phyloP scores from a whole-genome alignment of 2,797 vertebrate species.

The Periophthalmus magnuspinnatus region DNA sequence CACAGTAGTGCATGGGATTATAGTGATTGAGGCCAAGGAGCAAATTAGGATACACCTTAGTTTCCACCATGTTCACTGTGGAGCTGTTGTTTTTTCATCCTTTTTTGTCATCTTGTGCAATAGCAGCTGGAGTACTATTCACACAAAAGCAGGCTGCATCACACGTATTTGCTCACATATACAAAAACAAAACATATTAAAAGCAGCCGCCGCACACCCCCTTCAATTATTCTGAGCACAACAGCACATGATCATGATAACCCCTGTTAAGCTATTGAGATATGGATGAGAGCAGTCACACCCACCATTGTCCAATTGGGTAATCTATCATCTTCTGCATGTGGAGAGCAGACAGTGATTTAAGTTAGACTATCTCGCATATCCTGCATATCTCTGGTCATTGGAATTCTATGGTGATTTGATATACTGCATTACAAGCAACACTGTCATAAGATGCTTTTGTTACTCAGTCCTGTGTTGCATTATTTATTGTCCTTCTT shows the following conservation, averaged over 20 bases:
- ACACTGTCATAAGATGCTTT: slow-evolving; percentile 19
- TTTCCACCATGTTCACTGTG: slow-evolving; percentile 18
- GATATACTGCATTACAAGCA: slow-evolving; percentile 29
- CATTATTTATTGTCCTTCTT: slow-evolving; percentile 34
- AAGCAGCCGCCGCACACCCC: slow-evolving; percentile 24
- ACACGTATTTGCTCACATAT: slow-evolving; percentile 24
- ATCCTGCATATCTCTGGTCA: slow-evolving; percentile 5
- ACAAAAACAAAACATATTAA: slow-evolving; percentile 31
- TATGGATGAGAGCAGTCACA: slow-evolving; percentile 52
- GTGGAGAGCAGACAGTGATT: slow-evolving; percentile 33
- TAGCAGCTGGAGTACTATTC: slow-evolving; percentile 55
- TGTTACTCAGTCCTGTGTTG: slow-evolving; percentile 24
- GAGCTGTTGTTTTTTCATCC: slow-evolving; percentile 17
- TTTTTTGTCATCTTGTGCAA: slow-evolving; percentile 26
- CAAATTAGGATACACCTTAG: slow-evolving; percentile 6
- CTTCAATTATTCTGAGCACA: slow-evolving; percentile 34
- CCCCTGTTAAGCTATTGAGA: slow-evolving; percentile 60
- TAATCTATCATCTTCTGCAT: slow-evolving; percentile 43
- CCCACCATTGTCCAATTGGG: slow-evolving; percentile 53
- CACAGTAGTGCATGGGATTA: not conserved
- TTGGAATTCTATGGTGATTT: slow-evolving; percentile 19
- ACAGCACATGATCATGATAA: slow-evolving; percentile 56
- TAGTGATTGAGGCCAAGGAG: not conserved
- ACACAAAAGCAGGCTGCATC: slow-evolving; percentile 23
- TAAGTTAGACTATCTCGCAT: slow-evolving; percentile 25